phyloP scores from a whole-genome alignment of 2,888 invertebrate species.

The Deilephila elpenor region DNA sequence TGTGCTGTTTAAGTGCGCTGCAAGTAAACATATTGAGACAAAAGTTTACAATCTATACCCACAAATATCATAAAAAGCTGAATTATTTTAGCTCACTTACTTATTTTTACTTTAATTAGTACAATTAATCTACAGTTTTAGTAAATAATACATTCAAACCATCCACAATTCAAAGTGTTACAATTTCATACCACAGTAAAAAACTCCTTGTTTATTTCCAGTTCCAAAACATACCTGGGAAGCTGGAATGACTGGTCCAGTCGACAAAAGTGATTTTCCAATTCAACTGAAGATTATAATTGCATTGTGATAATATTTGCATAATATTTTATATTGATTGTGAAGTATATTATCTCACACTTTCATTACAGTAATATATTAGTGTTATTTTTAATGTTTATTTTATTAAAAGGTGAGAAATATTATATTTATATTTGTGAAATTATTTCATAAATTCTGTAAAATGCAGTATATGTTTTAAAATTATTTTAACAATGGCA shows the following conservation, averaged over 20 bases:
- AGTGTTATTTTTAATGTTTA: no score
- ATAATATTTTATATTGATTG: neutral
- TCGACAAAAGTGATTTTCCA: conserved; percentile 50
- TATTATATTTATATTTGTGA: no score
- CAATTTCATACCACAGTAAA: neutral
- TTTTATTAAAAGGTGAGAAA: no score
- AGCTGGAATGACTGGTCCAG: conserved; percentile 81
- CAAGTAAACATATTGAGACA: no score
- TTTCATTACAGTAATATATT: neutral
- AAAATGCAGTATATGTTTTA: no score
- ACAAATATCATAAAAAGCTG: no score
- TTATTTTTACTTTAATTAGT: no score
- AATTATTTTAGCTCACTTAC: no score
- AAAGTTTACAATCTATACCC: no score
- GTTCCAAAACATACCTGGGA: conserved; percentile 78
- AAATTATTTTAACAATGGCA: no score
- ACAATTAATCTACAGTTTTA: neutral
- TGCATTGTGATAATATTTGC: neutral
- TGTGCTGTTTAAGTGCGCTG: no score
- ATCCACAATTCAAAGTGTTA: neutral
- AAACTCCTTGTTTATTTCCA: conserved; percentile 53
- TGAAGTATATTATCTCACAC: neutral
- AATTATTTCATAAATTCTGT: no score
- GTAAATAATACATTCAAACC: neutral
- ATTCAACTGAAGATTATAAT: neutral